Evolutionary conservation across 2,888 invertebrate genomes (phyloP).

Genomic region (Hydroisotoma schaefferi): DNA sequence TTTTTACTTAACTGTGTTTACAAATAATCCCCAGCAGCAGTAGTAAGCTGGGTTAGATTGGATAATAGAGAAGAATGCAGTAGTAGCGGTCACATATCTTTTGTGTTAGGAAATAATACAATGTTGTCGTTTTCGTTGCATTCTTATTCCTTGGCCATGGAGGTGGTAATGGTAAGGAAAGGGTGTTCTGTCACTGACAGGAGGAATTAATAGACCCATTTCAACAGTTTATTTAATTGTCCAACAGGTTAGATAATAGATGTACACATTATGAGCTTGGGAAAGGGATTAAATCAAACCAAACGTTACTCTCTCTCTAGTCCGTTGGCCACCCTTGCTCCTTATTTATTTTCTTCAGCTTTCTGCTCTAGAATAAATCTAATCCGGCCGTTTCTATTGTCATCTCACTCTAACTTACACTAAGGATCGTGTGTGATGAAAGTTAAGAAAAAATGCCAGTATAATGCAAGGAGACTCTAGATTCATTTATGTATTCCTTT

Average conservation of each 20-base stretch:
- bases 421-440: no score
- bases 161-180: neutral
- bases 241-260: slow-evolving; percentile 11
- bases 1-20: no score
- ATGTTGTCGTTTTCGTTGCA: no score
- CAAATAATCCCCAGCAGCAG: neutral
- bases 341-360: neutral
- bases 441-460: no score
- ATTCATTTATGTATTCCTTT: no score
- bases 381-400: no score
- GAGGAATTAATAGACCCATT: neutral
- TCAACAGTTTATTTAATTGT: slow-evolving; percentile 2
- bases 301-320: neutral
- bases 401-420: no score
- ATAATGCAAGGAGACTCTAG: no score
- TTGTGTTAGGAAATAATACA: no score
- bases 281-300: slow-evolving; percentile 8
- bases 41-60: no score
- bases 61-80: no score
- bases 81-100: neutral
- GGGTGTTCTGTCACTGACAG: neutral
- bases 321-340: neutral
- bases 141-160: no score
- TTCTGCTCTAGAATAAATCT: neutral
- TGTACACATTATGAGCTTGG: slow-evolving; percentile 8